Percentiles rank a stretch among this genome's conserved stretches.
These are phyloP conservation scores for Drosophila flavopinicola DNA, from an alignment of 2,888 invertebrate genomes.

Conservation along the genomic window DNA sequence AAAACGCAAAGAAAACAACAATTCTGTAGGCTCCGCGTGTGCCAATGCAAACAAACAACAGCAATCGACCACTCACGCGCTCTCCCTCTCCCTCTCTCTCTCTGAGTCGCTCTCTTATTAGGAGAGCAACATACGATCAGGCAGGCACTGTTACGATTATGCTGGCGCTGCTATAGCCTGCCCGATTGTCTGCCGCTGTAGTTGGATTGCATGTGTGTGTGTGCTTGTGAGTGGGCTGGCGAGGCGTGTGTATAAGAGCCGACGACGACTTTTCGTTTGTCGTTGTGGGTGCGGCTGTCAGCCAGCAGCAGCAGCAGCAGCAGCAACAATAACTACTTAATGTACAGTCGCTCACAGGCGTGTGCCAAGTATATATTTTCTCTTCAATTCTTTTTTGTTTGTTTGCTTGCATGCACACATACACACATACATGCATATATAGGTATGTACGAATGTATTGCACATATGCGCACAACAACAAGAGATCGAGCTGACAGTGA, in stretches of 20 bases:
- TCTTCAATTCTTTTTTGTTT: constrained; percentile 33
- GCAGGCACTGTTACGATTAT: constrained; percentile 2
- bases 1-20: constrained; percentile 52
- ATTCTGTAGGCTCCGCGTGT: constrained; percentile 35
- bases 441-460: not conserved
- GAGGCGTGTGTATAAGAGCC: constrained; percentile 65
- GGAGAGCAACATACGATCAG: constrained; percentile 15
- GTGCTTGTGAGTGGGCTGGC: constrained; percentile 46
- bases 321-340: constrained; percentile 42
- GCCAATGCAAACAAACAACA: constrained; percentile 49
- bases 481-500: constrained; percentile 61
- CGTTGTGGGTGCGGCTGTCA: constrained; percentile 67
- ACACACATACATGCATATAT: not conserved
- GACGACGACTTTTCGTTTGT: constrained; percentile 39
- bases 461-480: constrained; percentile 17
- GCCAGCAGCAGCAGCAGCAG: constrained; percentile 23
- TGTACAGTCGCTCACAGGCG: constrained; percentile 67
- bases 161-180: constrained; percentile 22
- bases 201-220: not conserved
- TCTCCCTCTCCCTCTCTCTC: constrained; percentile 6
- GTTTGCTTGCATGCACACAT: constrained; percentile 18
- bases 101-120: constrained; percentile 8
- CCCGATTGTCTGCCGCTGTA: constrained; percentile 45
- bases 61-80: constrained; percentile 2
- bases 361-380: constrained; percentile 60